Evolutionary conservation across 1,140 invertebrate species (phyloP), one percentile per base, ranked within the genome.

Genomic region (Lasioglossum albipes): DNA sequence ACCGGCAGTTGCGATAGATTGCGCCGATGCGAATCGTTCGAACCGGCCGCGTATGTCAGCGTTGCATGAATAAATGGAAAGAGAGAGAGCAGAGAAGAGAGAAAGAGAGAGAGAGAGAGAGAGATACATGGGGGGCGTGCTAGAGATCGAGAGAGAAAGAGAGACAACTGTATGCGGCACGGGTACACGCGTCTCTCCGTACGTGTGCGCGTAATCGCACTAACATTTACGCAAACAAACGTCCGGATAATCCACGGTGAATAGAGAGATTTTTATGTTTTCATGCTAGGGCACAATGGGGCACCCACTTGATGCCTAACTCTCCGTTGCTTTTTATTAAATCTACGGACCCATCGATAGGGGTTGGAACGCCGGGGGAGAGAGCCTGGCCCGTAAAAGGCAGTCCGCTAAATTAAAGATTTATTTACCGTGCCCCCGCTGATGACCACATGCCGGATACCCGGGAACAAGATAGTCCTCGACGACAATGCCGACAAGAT

Each of bases 191-290:
- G 67, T n/a, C 68, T 73, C 45, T 20, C 52, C 52, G 27, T 49
- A 45, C 45, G 54, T 45, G 45, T 65, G 75, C 82, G 31, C 62
- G 70, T 86, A 86, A 87, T 87, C 80, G 81, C 82, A 83, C 85
- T 84, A 85, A 84, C 75, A 86, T 82, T 74, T 71, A 81, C 68
- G 79, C 75, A 83, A 86, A 77, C 75, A 87, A 65, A 75, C 78
- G 75, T 80, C 64, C 83, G 87, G 89, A 88, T 93, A 93, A 93
- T 93, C 93, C 92, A 85, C 72, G 80, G 78, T 92, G 93, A 93
- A 93, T 93, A 90, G 90, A 90, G 91, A 93, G 92, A 93, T 93
- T 93, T 93, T 93, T 91, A 93, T 93, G 92, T 93, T 93, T 93
- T 93, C 91, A 93, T 92, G 91, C 88, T 86, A 88, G 87, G 87